These are phyloP conservation scores for Pseudoips prasinana DNA, from an alignment of 2,888 invertebrate species.

Conservation along the genomic window DNA sequence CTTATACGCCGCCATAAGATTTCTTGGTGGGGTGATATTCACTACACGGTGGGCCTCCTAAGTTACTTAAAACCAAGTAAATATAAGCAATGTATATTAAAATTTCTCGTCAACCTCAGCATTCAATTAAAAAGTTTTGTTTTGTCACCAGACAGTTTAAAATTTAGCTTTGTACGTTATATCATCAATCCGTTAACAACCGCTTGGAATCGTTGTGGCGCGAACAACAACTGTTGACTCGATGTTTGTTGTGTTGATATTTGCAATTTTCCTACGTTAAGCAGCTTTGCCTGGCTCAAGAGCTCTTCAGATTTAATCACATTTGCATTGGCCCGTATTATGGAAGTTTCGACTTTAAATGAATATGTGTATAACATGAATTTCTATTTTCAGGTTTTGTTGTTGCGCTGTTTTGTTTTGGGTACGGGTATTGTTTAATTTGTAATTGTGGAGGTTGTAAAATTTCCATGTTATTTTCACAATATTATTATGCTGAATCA, in stretches of 20 bases:
- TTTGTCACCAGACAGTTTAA: constrained; percentile 3
- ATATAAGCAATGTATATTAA: too few species aligned
- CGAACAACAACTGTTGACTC: constrained; percentile 35
- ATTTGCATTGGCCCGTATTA: constrained; percentile 22
- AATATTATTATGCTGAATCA: constrained; percentile 9
- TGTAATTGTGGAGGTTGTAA: constrained; percentile 11
- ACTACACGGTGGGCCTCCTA: too few species aligned
- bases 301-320: constrained; percentile 33
- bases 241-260: constrained; percentile 45
- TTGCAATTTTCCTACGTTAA: constrained; percentile 37
- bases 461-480: constrained; percentile 19
- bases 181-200: constrained; percentile 13
- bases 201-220: constrained; percentile 26
- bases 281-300: constrained; percentile 30
- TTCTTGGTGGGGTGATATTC: too few species aligned
- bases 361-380: constrained; percentile 16
- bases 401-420: constrained; percentile 11
- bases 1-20: too few species aligned
- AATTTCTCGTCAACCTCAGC: too few species aligned
- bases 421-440: constrained; percentile 21
- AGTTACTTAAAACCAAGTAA: too few species aligned
- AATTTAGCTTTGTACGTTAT: constrained; percentile 7
- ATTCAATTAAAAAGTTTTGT: too few species aligned
- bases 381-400: constrained; percentile 13
- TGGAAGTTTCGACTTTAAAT: constrained; percentile 22